These are phyloP conservation scores for Lottia scabra DNA, from an alignment of 2,888 invertebrate species.

Conservation along the genomic window DNA sequence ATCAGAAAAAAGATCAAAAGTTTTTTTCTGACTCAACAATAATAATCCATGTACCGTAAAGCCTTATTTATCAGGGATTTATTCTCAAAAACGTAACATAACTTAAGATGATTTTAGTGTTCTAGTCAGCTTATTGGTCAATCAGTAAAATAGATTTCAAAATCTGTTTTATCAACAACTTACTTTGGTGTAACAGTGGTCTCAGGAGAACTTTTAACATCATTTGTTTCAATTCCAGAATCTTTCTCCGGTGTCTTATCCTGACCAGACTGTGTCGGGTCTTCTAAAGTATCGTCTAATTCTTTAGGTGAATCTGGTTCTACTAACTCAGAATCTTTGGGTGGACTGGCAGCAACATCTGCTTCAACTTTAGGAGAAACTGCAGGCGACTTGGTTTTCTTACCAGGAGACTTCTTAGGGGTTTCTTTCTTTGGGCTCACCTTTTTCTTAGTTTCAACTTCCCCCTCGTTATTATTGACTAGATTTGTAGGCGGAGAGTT, in stretches of 20 bases:
- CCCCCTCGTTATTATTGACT: constrained; percentile 20
- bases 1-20: too few species aligned
- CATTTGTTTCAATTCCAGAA: background rate
- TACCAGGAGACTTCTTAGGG: background rate
- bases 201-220: background rate
- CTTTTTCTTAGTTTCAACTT: background rate
- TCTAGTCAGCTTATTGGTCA: too few species aligned
- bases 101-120: too few species aligned
- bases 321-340: background rate
- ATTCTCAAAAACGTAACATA: too few species aligned
- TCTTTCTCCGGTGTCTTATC: background rate
- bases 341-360: background rate
- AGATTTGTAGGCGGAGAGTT: constrained; percentile 22
- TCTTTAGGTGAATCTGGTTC: background rate
- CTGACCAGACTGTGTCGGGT: background rate
- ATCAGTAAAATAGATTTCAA: too few species aligned
- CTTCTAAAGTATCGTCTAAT: background rate
- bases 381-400: background rate
- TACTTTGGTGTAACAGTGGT: too few species aligned
- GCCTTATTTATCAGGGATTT: too few species aligned
- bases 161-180: too few species aligned
- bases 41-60: too few species aligned
- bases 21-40: too few species aligned
- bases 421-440: background rate
- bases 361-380: background rate